phyloP scores from a whole-genome alignment of 2,113 vertebrate genomes.

The Engraulis encrasicolus region DNA sequence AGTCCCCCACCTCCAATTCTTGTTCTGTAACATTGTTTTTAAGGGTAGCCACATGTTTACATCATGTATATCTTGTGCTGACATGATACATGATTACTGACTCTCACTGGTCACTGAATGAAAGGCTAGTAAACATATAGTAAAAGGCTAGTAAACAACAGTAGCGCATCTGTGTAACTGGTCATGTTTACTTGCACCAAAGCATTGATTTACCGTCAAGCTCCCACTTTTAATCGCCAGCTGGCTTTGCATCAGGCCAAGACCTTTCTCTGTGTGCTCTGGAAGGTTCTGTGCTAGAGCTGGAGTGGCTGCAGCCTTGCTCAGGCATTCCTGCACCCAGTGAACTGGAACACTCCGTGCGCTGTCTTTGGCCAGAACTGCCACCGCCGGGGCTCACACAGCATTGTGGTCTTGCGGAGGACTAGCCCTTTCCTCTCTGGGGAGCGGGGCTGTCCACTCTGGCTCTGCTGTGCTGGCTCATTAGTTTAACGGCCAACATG shows the following conservation, averaged over 20 bases:
- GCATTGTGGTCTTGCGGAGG: slow-evolving; percentile 15
- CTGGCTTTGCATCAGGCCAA: neutral
- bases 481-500: slow-evolving; percentile 66
- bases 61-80: neutral
- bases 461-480: slow-evolving; percentile 53
- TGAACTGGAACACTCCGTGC: neutral
- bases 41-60: neutral
- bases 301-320: neutral
- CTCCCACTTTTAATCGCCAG: too few species aligned
- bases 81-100: neutral
- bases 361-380: slow-evolving; percentile 2
- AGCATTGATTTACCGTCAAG: too few species aligned
- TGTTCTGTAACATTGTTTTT: neutral
- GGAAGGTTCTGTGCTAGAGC: neutral
- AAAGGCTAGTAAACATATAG: too few species aligned
- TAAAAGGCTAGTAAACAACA: too few species aligned
- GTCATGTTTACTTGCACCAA: too few species aligned
- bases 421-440: slow-evolving; percentile 33
- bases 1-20: neutral
- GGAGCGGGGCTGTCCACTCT: slow-evolving; percentile 45
- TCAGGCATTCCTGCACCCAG: neutral
- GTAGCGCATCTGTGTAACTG: too few species aligned
- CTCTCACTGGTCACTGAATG: neutral
- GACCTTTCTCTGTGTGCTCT: neutral
- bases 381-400: neutral